Evolutionary conservation across 2,113 vertebrate species (phyloP).

Genomic region (Corythaeola cristata): DNA sequence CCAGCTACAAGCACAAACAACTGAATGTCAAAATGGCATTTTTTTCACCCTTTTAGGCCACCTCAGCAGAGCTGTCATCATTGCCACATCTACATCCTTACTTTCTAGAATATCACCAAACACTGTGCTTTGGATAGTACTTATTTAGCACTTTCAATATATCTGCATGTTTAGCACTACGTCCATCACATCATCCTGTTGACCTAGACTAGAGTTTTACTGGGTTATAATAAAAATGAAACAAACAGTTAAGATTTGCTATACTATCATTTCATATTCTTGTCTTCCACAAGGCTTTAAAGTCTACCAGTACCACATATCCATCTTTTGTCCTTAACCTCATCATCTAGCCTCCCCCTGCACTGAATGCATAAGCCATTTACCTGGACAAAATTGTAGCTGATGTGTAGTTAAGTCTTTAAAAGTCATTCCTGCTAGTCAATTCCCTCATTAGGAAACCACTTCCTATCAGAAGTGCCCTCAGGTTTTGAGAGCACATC

Average conservation of each 20-base stretch:
- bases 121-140: neutral
- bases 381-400: slow-evolving; percentile 37
- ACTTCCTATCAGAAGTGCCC: slow-evolving; percentile 51
- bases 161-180: neutral
- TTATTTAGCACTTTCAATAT: neutral
- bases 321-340: neutral
- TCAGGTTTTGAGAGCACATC: slow-evolving; percentile 64
- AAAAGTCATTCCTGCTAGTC: slow-evolving; percentile 32
- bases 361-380: neutral
- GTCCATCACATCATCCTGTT: neutral
- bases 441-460: slow-evolving; percentile 55
- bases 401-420: slow-evolving; percentile 36
- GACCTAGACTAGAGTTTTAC: neutral
- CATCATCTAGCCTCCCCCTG: neutral
- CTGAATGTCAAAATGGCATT: neutral
- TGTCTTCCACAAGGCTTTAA: neutral
- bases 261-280: neutral
- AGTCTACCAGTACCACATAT: neutral
- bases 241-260: neutral
- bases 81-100: neutral
- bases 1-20: neutral
- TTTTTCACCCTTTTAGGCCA: neutral
- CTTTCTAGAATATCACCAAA: neutral
- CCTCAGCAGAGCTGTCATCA: neutral
- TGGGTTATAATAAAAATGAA: neutral